Conservation (phyloP, 2,113 vertebrate genomes). For the Podilymbus podiceps region DNA sequence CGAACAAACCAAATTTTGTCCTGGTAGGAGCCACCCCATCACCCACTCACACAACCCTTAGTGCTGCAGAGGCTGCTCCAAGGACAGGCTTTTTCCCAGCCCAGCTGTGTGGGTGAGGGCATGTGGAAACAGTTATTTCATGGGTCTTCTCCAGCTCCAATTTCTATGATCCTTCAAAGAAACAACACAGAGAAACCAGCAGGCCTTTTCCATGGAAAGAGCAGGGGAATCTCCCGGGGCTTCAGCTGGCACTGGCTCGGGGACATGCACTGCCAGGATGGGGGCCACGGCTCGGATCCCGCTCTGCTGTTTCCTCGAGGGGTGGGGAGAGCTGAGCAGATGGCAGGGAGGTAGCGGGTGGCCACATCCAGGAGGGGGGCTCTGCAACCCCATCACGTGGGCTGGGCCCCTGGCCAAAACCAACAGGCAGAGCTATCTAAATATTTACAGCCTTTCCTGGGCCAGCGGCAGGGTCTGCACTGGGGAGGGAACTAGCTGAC, state of each 20-base stretch:
- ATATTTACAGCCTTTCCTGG: neutral
- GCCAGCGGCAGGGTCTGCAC: neutral
- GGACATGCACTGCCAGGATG: neutral
- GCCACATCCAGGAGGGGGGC: neutral
- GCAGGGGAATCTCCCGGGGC: neutral
- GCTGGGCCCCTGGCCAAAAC: neutral
- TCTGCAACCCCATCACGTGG: neutral
- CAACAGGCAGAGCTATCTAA: slow-evolving; percentile 29
- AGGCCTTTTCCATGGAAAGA: neutral
- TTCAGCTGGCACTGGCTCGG: neutral
- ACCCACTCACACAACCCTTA: neutral
- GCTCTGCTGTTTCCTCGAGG: rapidly evolving
- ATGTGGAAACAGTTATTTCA: slow-evolving; percentile 6
- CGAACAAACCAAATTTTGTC: neutral
- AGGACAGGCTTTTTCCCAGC: neutral
- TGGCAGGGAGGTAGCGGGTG: neutral
- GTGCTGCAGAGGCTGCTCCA: neutral
- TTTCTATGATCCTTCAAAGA: neutral
- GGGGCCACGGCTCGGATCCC: neutral
- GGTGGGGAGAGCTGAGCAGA: neutral
- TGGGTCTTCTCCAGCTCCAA: neutral
- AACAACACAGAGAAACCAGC: neutral
- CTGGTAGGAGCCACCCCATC: neutral
- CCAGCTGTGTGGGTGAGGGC: neutral
- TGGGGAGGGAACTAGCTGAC: neutral